phyloP scores from a whole-genome alignment of 2,113 vertebrate species.

The Grallaria varia region DNA sequence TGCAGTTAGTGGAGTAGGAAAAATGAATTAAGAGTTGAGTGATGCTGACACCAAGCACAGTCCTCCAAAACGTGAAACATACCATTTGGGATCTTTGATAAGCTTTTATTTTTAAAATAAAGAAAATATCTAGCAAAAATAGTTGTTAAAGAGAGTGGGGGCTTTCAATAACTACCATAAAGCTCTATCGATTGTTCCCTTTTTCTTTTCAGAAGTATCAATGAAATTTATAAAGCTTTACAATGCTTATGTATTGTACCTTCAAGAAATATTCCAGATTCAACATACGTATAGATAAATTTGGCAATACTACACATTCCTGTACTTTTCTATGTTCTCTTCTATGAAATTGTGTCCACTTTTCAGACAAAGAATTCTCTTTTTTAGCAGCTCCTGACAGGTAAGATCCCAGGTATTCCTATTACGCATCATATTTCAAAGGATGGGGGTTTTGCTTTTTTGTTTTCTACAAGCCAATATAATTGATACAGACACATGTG shows the following conservation, averaged over 20 bases:
- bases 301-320: background rate
- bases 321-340: background rate
- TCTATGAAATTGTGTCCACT: background rate
- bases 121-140: background rate
- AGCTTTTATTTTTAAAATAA: background rate
- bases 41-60: background rate
- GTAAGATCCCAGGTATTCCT: constrained; percentile 73
- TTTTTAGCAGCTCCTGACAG: constrained; percentile 47
- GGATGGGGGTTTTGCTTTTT: background rate
- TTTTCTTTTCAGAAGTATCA: background rate
- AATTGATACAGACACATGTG: constrained; percentile 1
- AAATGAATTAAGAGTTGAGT: background rate
- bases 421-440: constrained; percentile 44
- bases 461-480: constrained; percentile 15
- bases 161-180: background rate
- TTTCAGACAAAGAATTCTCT: background rate
- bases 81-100: background rate
- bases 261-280: background rate
- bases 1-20: background rate
- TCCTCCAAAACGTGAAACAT: background rate
- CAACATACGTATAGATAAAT: background rate
- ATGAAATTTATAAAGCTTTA: background rate
- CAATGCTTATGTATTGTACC: background rate
- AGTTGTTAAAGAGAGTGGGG: background rate
- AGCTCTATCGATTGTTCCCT: background rate